phyloP scores from a whole-genome alignment of 2,888 invertebrate genomes.

The Neoascia interrupta region DNA sequence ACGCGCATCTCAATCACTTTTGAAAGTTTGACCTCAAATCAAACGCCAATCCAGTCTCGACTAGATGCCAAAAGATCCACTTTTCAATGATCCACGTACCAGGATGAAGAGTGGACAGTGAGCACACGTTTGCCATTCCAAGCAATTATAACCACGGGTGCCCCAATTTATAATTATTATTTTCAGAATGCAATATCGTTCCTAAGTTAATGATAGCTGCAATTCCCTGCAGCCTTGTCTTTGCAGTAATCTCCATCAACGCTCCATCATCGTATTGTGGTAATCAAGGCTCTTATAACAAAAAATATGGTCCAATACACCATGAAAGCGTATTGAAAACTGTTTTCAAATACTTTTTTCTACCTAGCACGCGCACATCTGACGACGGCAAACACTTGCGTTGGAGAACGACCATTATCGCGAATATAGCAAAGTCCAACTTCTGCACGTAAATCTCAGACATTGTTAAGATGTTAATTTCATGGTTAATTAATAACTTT shows the following conservation, averaged over 20 bases:
- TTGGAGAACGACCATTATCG: not conserved
- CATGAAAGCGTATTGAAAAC: too few species aligned
- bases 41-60: slow-evolving; percentile 51
- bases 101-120: too few species aligned
- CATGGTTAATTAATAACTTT: slow-evolving; percentile 69
- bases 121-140: too few species aligned
- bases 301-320: slow-evolving; percentile 39
- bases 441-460: slow-evolving; percentile 42
- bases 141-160: slow-evolving; percentile 62
- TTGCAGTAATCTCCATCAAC: slow-evolving; percentile 10
- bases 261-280: slow-evolving; percentile 40
- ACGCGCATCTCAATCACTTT: slow-evolving; percentile 61
- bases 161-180: slow-evolving; percentile 70
- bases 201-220: slow-evolving; percentile 51
- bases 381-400: not conserved
- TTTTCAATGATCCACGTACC: too few species aligned
- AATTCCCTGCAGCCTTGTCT: not conserved
- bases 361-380: not conserved
- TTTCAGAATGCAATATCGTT: slow-evolving; percentile 64
- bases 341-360: too few species aligned
- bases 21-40: slow-evolving; percentile 69
- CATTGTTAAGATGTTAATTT: slow-evolving; percentile 70
- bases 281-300: slow-evolving; percentile 37
- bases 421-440: slow-evolving; percentile 22
- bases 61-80: too few species aligned